Base-by-base conservation (phyloP, 2,797 vertebrate genomes). In the Thalassophryne amazonica region DNA sequence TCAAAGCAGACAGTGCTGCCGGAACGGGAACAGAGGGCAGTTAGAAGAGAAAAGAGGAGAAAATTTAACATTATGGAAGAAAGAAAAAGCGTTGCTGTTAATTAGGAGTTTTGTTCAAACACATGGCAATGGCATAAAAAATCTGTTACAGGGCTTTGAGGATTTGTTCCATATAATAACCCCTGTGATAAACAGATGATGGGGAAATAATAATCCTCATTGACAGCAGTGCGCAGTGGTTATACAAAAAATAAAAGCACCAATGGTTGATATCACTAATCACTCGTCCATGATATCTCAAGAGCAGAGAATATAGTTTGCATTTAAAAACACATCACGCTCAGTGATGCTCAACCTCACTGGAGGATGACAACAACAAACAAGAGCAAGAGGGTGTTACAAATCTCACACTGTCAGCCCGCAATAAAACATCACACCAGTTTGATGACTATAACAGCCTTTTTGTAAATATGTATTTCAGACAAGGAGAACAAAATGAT, bases 191-290 rank as follows among this genome's bases (percentile, higher is more conserved):
- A 56, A 50, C 18, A 16, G 31, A n/a, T n/a, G n/a, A n/a, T n/a
- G 27, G 20, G 11, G 36, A 46, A 53, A 71, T 29, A 49, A 58
- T 9, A 64, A 51, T 25, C 3, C 7, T 42, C 8, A 19, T 33
- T 45, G 7, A 17, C 25, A 24, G 27, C 12, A 27, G 53, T 42
- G 53, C 30, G 19, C 8, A 36, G 52, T 24, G 34, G 52, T 36
- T 35, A 28, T 31, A 27, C 32, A 69, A 47, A 20, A 55, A 38
- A 27, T 32, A 69, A 47, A 20, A 55, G 38, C 4, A 8, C 17
- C 51, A 39, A 3, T 9, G 14, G 23, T 33, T 45, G 59, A 60
- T 66, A 63, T 51, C 40, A 41, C 60, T 58, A 55, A 49, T 57
- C 19, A 58, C 63, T 66, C 65, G 29, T 28, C 32, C 19, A 45